A percentile compares a stretch with the other conserved stretches of the same genome.
Conservation (phyloP, 2,113 vertebrate genomes). For the Recurvirostra avosetta region DNA sequence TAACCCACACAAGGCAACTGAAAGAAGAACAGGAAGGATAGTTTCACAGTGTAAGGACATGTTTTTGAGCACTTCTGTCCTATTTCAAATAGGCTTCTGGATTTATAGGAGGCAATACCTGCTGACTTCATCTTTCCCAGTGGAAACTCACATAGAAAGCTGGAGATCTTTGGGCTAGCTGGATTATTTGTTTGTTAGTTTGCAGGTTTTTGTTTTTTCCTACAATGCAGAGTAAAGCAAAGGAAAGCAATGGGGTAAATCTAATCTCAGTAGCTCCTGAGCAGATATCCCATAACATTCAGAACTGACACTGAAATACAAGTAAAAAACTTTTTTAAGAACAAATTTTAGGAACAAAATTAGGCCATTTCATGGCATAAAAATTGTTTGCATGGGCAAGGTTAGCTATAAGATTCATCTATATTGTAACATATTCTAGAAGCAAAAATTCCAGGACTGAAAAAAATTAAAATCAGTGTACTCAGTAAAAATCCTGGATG, state of each 20-base stretch:
- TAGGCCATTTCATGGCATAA: not conserved
- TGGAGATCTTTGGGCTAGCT: not conserved
- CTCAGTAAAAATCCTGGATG: not conserved
- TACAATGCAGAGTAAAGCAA: not conserved
- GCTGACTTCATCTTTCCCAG: not conserved
- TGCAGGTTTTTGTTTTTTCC: fast-evolving
- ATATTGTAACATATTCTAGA: not conserved
- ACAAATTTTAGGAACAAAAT: not conserved
- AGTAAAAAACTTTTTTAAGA: not conserved
- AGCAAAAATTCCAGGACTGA: not conserved
- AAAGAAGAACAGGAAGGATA: not conserved
- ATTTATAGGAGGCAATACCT: not conserved
- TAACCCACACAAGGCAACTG: not conserved
- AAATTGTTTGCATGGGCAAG: not conserved
- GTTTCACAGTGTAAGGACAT: not conserved
- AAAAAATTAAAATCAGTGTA: not conserved
- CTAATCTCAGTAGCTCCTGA: not conserved
- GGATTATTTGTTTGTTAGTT: not conserved
- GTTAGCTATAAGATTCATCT: not conserved
- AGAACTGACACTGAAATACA: not conserved
- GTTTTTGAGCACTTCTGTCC: not conserved
- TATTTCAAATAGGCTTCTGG: not conserved
- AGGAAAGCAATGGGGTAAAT: not conserved
- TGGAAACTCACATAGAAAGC: not conserved
- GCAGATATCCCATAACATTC: not conserved